A percentile compares a stretch with the other conserved stretches of the same genome.
Conservation (phyloP, 2,113 vertebrate species). For the Apeltes quadracus region DNA sequence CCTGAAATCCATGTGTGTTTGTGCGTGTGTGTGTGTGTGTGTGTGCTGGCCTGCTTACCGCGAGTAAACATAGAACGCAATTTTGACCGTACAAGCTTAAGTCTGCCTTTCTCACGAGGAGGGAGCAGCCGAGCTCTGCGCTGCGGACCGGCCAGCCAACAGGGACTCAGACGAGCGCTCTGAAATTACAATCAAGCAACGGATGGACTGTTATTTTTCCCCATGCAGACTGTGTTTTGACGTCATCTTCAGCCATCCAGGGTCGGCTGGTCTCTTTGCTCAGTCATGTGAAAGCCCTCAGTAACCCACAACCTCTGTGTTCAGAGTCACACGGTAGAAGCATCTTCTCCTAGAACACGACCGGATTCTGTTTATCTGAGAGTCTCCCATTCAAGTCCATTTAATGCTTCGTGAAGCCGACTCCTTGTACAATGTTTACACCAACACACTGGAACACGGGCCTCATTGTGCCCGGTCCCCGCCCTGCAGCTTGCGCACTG, state of each 20-base stretch:
- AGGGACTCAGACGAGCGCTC: conserved; percentile 5
- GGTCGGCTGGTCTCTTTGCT: conserved; percentile 4
- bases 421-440: conserved; percentile 77
- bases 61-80: conserved; percentile 74
- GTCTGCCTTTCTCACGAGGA: conserved; percentile 68
- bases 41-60: conserved; percentile 61
- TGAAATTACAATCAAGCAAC: conserved; percentile 16
- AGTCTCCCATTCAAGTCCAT: conserved; percentile 67
- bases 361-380: conserved; percentile 70
- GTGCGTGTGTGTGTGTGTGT: conserved; percentile 56
- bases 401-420: conserved; percentile 68
- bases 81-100: conserved; percentile 68
- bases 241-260: neutral
- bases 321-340: neutral
- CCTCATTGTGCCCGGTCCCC: conserved; percentile 50
- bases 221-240: neutral
- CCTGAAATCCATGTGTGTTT: conserved; percentile 56
- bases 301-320: neutral
- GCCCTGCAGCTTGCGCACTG: conserved; percentile 56
- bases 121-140: conserved; percentile 34
- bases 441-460: conserved; percentile 67
- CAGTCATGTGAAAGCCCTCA: neutral
- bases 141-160: conserved; percentile 2
- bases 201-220: conserved; percentile 3
- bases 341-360: conserved; percentile 1